Evolutionary conservation across 2,113 vertebrate species (phyloP).

Genomic region (Sander lucioperca): DNA sequence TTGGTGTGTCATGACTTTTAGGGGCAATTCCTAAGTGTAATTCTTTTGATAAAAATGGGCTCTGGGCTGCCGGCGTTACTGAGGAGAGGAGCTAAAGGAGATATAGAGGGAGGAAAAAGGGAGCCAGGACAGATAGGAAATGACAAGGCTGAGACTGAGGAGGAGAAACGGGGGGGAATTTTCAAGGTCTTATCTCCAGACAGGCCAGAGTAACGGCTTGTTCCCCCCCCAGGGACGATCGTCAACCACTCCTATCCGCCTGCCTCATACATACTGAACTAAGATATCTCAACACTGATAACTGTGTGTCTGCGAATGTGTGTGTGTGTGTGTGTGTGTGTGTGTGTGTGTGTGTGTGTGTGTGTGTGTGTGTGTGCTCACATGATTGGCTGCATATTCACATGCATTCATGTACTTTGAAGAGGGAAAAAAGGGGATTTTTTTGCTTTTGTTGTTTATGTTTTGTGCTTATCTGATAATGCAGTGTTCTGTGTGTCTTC

Average conservation of each 20-base stretch:
- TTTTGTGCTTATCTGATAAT: slow-evolving; percentile 52
- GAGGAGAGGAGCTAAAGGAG: slow-evolving; percentile 3
- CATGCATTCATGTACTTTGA: slow-evolving; percentile 31
- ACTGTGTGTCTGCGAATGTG: background rate
- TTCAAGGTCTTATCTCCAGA: slow-evolving; percentile 70
- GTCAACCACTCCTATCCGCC: slow-evolving; percentile 50
- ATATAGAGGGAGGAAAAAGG: slow-evolving; percentile 10
- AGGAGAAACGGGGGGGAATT: slow-evolving; percentile 21
- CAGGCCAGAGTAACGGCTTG: slow-evolving; percentile 43
- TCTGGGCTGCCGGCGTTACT: background rate
- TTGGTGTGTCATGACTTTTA: too few relatives aligned
- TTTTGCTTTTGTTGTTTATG: slow-evolving; percentile 36
- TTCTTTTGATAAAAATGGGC: background rate
- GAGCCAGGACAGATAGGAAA: slow-evolving; percentile 23
- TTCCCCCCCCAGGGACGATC: slow-evolving; percentile 35
- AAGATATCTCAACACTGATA: slow-evolving; percentile 14
- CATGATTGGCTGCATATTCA: slow-evolving; percentile 29
- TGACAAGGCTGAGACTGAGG: background rate
- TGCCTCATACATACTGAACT: slow-evolving; percentile 29
- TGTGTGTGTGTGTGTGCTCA: slow-evolving; percentile 24
- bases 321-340: background rate
- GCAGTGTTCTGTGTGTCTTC: slow-evolving; percentile 38
- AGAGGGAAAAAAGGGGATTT: slow-evolving; percentile 4
- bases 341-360: background rate
- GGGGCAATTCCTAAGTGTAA: background rate